Conservation (phyloP, 2,888 invertebrate genomes). For the Pogonocherus hispidulus region DNA sequence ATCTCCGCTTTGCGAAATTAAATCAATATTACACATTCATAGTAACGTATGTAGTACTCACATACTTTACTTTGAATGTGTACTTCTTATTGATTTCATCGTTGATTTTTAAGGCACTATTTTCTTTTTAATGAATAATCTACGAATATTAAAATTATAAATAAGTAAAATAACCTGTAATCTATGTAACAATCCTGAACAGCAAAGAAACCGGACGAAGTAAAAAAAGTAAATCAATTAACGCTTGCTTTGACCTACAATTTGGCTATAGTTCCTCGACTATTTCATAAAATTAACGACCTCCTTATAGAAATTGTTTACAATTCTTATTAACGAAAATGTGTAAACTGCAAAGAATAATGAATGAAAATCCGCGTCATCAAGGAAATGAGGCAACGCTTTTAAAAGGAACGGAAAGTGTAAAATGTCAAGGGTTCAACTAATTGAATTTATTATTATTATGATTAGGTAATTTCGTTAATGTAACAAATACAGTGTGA, state of each 20-base stretch:
- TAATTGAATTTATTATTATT: not conserved
- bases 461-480: not conserved
- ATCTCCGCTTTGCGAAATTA: no score
- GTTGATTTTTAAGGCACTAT: no score
- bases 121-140: no score
- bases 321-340: not conserved
- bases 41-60: no score
- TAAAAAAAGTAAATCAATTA: not conserved
- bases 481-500: no score
- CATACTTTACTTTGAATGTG: no score
- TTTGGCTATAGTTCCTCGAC: not conserved
- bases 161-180: no score
- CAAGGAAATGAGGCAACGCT: not conserved
- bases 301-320: not conserved
- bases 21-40: no score
- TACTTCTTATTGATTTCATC: no score
- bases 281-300: constrained; percentile 2
- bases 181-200: no score
- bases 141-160: no score
- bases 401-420: not conserved
- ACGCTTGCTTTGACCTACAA: not conserved
- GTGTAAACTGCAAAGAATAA: not conserved
- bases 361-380: not conserved
- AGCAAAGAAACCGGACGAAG: not conserved
- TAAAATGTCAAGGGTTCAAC: not conserved